These are phyloP conservation scores for Camponotus vicinus DNA, from an alignment of 1,140 invertebrate species.

Conservation along the genomic window DNA sequence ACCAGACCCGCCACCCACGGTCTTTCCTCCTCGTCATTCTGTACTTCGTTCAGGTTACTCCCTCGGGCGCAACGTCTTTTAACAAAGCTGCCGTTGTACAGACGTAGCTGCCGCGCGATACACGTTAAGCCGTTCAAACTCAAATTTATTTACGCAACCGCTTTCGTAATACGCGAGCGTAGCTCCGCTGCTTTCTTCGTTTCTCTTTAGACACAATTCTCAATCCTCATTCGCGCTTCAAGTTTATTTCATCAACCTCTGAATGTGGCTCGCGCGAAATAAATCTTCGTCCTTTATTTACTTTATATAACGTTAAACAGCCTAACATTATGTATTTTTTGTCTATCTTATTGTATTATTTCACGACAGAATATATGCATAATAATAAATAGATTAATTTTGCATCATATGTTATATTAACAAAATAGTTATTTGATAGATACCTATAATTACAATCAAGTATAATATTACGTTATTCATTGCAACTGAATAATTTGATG, in stretches of 20 bases:
- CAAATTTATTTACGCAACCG: constrained; percentile 78
- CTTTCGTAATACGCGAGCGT: constrained; percentile 3
- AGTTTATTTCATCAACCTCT: constrained; percentile 35
- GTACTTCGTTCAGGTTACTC: constrained; percentile 50
- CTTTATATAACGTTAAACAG: neutral
- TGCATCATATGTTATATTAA: neutral
- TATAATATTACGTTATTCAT: no score
- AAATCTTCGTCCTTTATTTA: no score
- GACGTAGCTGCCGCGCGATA: constrained; percentile 68
- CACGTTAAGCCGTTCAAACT: constrained; percentile 78
- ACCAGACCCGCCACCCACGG: constrained; percentile 31
- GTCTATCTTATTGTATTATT: neutral
- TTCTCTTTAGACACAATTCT: constrained; percentile 24
- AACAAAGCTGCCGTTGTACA: constrained; percentile 75
- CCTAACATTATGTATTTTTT: neutral
- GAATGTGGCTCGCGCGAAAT: no score
- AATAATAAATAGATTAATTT: neutral
- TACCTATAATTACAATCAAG: no score
- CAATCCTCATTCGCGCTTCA: constrained; percentile 34
- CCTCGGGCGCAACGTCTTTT: constrained; percentile 59
- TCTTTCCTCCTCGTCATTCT: constrained; percentile 57
- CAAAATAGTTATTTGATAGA: neutral
- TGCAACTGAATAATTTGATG: no score
- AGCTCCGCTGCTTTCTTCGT: constrained; percentile 21
- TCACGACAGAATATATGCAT: neutral